These are phyloP conservation scores for Hippopotamyrus pictus DNA, from an alignment of 2,797 vertebrate species.

Conservation along the genomic window DNA sequence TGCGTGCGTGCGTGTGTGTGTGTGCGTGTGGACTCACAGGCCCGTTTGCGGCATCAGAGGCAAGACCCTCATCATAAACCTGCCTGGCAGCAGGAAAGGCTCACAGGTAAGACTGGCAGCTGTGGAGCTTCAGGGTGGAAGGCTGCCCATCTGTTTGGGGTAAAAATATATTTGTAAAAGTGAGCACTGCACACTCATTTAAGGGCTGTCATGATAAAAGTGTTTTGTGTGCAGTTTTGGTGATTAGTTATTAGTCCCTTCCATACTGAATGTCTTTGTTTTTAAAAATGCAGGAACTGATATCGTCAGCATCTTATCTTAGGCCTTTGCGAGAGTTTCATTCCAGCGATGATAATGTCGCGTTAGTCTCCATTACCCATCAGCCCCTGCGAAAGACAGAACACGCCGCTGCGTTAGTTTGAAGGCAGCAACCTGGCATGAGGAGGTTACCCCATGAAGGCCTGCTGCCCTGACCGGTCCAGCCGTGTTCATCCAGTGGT, in stretches of 20 bases:
- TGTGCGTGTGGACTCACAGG: conserved; percentile 53
- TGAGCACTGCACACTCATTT: neutral
- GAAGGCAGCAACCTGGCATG: conserved; percentile 26
- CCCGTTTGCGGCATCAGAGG: conserved; percentile 95
- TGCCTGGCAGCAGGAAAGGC: conserved; percentile 97
- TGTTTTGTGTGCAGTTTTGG: neutral
- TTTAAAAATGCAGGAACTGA: neutral
- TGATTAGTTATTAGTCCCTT: neutral
- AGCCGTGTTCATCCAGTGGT: conserved; percentile 1
- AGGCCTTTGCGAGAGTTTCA: neutral
- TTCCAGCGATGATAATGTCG: conserved; percentile 17
- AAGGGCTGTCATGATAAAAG: neutral
- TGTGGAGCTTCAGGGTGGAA: neutral
- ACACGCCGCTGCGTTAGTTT: conserved; percentile 23
- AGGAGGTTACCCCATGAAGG: conserved; percentile 34
- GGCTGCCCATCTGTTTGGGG: neutral
- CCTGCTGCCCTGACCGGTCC: neutral
- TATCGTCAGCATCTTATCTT: neutral
- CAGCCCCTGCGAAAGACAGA: conserved; percentile 20
- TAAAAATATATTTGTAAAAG: neutral
- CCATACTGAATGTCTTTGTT: neutral
- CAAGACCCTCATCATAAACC: conserved; percentile 97
- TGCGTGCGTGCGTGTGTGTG: neutral
- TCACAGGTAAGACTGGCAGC: conserved; percentile 77
- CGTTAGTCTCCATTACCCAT: conserved; percentile 37